Percentiles rank a stretch among this genome's conserved stretches.
phyloP scores from a whole-genome alignment of 2,888 invertebrate species.

The Tenthredo distinguenda region DNA sequence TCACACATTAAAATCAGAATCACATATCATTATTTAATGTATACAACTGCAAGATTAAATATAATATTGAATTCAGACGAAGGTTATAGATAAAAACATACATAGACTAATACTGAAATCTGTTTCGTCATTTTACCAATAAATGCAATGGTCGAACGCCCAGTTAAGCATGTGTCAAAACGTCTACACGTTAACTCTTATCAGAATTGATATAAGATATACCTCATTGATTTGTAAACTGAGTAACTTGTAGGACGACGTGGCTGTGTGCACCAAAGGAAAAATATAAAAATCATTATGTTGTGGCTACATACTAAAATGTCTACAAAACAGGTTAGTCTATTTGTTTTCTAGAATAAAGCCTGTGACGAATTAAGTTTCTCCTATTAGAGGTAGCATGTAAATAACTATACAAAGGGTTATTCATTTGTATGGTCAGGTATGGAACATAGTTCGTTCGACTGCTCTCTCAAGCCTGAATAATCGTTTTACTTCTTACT shows the following conservation, averaged over 20 bases:
- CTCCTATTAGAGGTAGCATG: neutral
- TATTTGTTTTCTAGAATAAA: neutral
- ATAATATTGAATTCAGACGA: neutral
- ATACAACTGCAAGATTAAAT: neutral
- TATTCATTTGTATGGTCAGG: neutral
- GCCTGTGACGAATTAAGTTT: neutral
- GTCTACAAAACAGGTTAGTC: neutral
- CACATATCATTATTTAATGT: neutral
- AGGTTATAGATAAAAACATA: slow-evolving; percentile 30
- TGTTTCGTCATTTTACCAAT: neutral
- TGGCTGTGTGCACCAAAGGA: neutral
- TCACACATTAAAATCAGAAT: neutral
- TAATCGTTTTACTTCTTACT: neutral
- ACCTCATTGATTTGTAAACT: slow-evolving; percentile 48
- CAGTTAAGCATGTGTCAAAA: neutral
- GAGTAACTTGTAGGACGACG: slow-evolving; percentile 22
- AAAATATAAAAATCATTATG: neutral
- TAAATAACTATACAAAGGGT: neutral
- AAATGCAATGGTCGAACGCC: neutral
- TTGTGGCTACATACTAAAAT: slow-evolving; percentile 17
- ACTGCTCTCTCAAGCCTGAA: neutral
- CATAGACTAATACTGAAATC: neutral
- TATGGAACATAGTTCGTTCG: neutral
- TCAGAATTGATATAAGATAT: slow-evolving; percentile 49
- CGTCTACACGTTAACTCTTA: neutral